Base-by-base conservation (phyloP, 2,888 invertebrate species). In the Stegana nigrithorax region DNA sequence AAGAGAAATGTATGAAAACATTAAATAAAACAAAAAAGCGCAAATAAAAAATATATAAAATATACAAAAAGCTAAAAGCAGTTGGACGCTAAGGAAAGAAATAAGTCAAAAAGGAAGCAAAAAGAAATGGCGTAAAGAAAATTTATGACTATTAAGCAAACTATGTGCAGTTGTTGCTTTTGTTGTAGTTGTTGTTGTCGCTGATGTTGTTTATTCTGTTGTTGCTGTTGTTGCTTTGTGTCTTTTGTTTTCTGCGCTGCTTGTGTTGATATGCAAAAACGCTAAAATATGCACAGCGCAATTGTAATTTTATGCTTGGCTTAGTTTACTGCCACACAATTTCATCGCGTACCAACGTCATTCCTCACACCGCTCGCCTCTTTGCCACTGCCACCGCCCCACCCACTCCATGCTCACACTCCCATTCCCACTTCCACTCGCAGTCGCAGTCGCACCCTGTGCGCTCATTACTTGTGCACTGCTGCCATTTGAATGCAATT, bases 81-180 rank as follows among this genome's bases (percentile, higher is more conserved):
- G 32, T 50, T 26, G 25, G 3, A 12, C n/a, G 5, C 12, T 25
- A 25, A 25, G 25, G 32, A 27, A 32, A 58, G 26, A 29, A n/a
- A n/a, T 10, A 29, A 32, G 14, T 7, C 14, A 17, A 29, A 27
- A 53, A 6, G 14, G 17, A 29, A 44, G 29, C 58, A 60, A 65
- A 12, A 32, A 66, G 62, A 72, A 39, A 63, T 63, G 64, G 66
- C 51, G 60, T 64, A 66, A 73, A 62, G 73, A 69, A 72, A 78
- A 75, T 80, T 75, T 80, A 75, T 75, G 75, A 74, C 75, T 80
- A 72, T 72, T 74, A 80, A 80, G 71, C 65, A 77, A 80, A 79
- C 78, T 74, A 77, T 80, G 79, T 70, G 10, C 44, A 7, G 21
- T 23, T 32, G 56, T 21, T 14, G 17, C 29, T 10, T 32, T 10